Base-by-base conservation (phyloP, 30 jellyfish, hydroid and myxozoan species). In the Clytia hemisphaerica region DNA sequence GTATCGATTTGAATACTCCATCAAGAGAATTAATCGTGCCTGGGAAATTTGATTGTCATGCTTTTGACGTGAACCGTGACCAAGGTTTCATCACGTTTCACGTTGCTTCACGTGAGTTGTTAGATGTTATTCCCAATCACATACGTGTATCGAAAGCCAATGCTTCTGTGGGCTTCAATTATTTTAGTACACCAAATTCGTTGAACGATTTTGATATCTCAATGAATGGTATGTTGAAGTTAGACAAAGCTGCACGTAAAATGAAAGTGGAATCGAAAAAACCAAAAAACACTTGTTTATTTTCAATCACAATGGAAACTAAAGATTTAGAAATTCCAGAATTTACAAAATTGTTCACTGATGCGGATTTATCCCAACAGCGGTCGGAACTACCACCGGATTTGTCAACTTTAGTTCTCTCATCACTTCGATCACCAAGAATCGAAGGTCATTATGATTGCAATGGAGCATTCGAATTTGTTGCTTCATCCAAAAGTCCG, bases 81-180 rank as follows among this genome's bases (percentile, higher is more conserved):
- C 66, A 78, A 45, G 92, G 75, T n/a, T 58, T 66, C 16, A 42
- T 86, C 29, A 78, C 82, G 16, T 79, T 86, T 38, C 73, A 71
- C 38, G 76, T 73, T 18, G 37, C 58, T 21, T 83, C 93, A 7
- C 67, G 93, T 46, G 96, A 86, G 58, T 78, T 73, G 25, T 61
- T 86, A 45, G 96, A 86, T 51, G 37, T 86, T n/a, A 74, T 86
- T 6, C 96, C 96, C 25, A 86, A 79, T 42, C 76, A 83, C 4
- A n/a, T 86, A 40, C 65, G 92, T 32, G 58, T 79, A n/a, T 49
- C 84, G 4, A 81, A 71, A 4, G 88, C 90, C 37, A 72, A 38
- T 27, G 46, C 79, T 45, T 24, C 49, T 10, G 19, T 86, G 14
- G 72, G 66, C 4, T 68, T 86, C 30, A 78, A 59, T 36, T 86